Percentiles rank a stretch among this genome's conserved stretches.
phyloP scores from a whole-genome alignment of 37 sponge, comb jelly and placozoan genomes.

The Petrosia ficiformis region DNA sequence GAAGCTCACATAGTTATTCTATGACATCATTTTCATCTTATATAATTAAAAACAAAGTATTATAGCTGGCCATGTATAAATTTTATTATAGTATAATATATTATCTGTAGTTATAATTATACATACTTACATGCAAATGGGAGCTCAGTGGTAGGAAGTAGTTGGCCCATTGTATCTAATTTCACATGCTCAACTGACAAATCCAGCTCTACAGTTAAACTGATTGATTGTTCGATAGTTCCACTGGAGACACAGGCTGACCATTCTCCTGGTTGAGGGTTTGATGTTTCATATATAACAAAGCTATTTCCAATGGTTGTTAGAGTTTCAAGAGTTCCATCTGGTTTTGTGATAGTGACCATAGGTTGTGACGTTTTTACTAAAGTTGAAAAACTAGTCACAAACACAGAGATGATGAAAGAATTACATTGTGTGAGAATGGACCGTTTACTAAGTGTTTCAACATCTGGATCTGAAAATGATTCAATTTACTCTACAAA shows the following conservation, averaged over 20 bases:
- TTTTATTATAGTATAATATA: not conserved
- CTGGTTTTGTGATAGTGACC: not conserved
- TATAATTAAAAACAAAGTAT: too few relatives aligned
- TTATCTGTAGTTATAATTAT: too few relatives aligned
- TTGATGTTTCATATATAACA: not conserved
- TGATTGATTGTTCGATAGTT: not conserved
- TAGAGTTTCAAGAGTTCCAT: not conserved
- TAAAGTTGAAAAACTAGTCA: not conserved
- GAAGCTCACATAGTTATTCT: too few relatives aligned
- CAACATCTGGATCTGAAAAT: not conserved
- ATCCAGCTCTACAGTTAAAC: not conserved
- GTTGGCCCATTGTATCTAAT: not conserved
- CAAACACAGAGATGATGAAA: not conserved
- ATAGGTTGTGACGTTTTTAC: not conserved
- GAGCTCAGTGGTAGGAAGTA: not conserved
- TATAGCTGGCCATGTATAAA: not conserved
- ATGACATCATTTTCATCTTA: too few relatives aligned
- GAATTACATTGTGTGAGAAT: not conserved
- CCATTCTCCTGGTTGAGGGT: conserved; percentile 5
- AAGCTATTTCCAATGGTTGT: not conserved
- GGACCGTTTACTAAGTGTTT: not conserved
- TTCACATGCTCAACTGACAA: not conserved
- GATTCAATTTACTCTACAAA: not conserved
- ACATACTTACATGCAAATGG: conserved; percentile 4
- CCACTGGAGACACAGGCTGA: not conserved